phyloP scores from a whole-genome alignment of 2,888 invertebrate genomes.

The Monoplex corrugatus region DNA sequence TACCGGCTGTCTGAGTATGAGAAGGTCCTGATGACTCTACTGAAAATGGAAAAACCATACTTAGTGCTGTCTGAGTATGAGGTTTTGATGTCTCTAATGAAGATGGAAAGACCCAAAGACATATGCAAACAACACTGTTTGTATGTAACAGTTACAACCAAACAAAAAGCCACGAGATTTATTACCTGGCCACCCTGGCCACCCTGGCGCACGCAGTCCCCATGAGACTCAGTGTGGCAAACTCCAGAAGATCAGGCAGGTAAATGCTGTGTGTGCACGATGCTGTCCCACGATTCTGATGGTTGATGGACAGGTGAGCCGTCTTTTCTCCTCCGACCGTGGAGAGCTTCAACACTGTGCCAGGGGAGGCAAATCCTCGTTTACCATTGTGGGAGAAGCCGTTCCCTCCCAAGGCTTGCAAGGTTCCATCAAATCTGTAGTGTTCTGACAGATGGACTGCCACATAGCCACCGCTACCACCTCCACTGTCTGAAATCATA shows the following conservation, averaged over 20 bases:
- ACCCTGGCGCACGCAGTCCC: slow-evolving; percentile 64
- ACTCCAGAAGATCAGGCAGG: slow-evolving; percentile 51
- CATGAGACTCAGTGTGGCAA: slow-evolving; percentile 57
- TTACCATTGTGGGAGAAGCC: neutral
- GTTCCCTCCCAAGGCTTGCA: slow-evolving; percentile 65
- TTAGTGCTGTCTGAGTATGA: too few relatives aligned
- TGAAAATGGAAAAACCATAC: too few relatives aligned
- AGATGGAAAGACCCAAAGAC: too few relatives aligned
- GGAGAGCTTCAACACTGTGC: slow-evolving; percentile 64
- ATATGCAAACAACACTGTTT: too few relatives aligned
- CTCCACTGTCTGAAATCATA: slow-evolving; percentile 62
- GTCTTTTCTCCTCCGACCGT: slow-evolving; percentile 57
- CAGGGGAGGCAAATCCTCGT: slow-evolving; percentile 63
- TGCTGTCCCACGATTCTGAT: slow-evolving; percentile 56
- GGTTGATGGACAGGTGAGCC: slow-evolving; percentile 62
- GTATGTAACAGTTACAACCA: neutral
- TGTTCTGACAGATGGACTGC: slow-evolving; percentile 62
- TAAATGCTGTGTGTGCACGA: slow-evolving; percentile 59
- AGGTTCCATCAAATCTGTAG: slow-evolving; percentile 62
- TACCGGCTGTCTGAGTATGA: too few relatives aligned
- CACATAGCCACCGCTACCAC: slow-evolving; percentile 70
- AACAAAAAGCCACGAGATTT: neutral
- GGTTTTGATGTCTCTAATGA: too few relatives aligned
- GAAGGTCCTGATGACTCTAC: too few relatives aligned
- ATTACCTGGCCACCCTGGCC: slow-evolving; percentile 56